A percentile compares a stretch with the other conserved stretches of the same genome.
phyloP scores from a whole-genome alignment of 53 echinoderm and acorn worm species.

The Holothuria leucospilota region DNA sequence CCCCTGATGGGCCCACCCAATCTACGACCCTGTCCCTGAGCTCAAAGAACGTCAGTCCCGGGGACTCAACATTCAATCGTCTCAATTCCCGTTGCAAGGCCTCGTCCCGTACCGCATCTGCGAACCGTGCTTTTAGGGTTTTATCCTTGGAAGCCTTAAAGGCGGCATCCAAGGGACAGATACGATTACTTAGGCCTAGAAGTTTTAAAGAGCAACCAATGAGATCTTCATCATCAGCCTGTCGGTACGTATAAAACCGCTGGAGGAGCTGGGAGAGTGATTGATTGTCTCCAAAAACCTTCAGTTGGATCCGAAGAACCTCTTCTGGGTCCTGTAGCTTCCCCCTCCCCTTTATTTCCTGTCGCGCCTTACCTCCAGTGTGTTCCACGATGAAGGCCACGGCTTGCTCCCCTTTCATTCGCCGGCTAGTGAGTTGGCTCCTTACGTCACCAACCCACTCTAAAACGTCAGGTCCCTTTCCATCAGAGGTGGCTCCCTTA shows the following conservation, averaged over 20 bases:
- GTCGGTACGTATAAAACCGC: constrained; percentile 58
- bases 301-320: constrained; percentile 42
- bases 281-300: constrained; percentile 64
- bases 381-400: constrained; percentile 53
- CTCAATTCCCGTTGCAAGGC: no score
- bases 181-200: constrained; percentile 35
- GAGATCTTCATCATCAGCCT: constrained; percentile 51
- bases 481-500: background rate
- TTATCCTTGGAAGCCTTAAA: constrained; percentile 24
- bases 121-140: constrained; percentile 47
- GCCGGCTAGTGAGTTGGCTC: constrained; percentile 38
- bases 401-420: constrained; percentile 14
- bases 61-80: no score
- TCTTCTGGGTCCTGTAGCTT: constrained; percentile 15
- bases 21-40: no score
- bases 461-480: constrained; percentile 19
- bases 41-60: no score
- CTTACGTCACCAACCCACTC: constrained; percentile 68
- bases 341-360: constrained; percentile 66
- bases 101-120: no score
- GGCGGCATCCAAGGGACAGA: constrained; percentile 26
- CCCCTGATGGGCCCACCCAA: background rate
- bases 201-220: constrained; percentile 60
- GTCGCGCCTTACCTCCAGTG: constrained; percentile 56
- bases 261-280: constrained; percentile 63